A percentile compares a stretch with the other conserved stretches of the same genome.
Conservation (phyloP, 2,797 vertebrate species). For the Distichodus sexfasciatus region DNA sequence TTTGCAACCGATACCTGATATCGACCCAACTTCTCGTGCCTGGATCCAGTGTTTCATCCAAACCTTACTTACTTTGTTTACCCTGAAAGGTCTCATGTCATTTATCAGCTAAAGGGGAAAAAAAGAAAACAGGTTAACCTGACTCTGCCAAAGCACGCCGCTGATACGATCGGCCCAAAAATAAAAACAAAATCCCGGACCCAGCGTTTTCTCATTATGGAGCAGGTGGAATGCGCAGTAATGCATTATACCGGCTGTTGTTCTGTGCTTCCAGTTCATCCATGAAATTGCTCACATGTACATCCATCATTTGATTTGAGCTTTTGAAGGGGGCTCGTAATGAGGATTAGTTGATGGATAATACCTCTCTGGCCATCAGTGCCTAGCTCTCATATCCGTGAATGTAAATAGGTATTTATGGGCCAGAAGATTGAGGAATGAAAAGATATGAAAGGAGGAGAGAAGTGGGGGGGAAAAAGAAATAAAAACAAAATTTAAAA, state of each 20-base stretch:
- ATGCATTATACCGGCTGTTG: constrained; percentile 64
- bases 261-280: constrained; percentile 71
- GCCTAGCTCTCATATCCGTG: constrained; percentile 58
- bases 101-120: constrained; percentile 36
- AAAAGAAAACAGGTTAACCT: background rate
- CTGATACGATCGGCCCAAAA: constrained; percentile 58
- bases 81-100: constrained; percentile 22
- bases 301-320: constrained; percentile 67
- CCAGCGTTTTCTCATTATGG: constrained; percentile 51
- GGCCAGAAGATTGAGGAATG: constrained; percentile 56
- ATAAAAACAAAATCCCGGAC: constrained; percentile 50
- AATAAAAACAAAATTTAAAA: constrained; percentile 44
- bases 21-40: background rate
- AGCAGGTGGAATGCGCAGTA: constrained; percentile 67
- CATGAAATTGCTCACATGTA: constrained; percentile 73
- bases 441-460: constrained; percentile 42
- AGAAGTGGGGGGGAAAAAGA: no score
- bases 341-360: constrained; percentile 63
- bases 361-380: constrained; percentile 61
- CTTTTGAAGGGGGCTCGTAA: constrained; percentile 54
- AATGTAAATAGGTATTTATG: constrained; percentile 69
- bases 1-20: constrained; percentile 17
- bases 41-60: background rate
- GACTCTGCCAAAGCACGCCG: constrained; percentile 57
- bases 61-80: constrained; percentile 30